Percentiles rank a stretch among this genome's conserved stretches.
phyloP scores from a whole-genome alignment of 2,888 invertebrate genomes.

The Sturmia bella region DNA sequence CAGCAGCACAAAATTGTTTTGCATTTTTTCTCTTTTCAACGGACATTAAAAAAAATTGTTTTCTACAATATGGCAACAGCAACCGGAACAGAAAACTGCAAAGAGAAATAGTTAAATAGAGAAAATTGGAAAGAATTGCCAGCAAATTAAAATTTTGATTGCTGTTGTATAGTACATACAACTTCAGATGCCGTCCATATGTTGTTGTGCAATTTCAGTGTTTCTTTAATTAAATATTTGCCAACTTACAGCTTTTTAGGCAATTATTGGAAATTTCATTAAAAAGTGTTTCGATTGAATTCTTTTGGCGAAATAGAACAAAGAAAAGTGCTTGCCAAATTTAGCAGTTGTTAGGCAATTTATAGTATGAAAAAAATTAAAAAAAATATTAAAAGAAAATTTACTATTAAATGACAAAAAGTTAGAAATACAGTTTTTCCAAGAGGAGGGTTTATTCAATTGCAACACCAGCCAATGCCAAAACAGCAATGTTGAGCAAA shows the following conservation, averaged over 20 bases:
- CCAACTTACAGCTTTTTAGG: not conserved
- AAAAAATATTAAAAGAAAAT: no score
- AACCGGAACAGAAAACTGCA: conserved; percentile 37
- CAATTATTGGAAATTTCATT: conserved; percentile 29
- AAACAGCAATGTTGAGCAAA: no score
- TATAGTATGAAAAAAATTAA: no score
- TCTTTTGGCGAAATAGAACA: not conserved
- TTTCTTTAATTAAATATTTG: conserved; percentile 5
- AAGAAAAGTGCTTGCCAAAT: no score
- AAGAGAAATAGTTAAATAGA: conserved; percentile 20
- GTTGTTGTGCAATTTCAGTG: not conserved
- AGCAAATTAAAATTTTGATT: conserved; percentile 71
- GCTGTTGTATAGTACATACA: conserved; percentile 18
- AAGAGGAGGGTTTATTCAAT: no score
- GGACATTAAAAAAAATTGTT: conserved; percentile 11
- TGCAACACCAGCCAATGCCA: no score
- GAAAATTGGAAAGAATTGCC: conserved; percentile 52
- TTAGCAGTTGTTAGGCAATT: no score
- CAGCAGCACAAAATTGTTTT: conserved; percentile 40
- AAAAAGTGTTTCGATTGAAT: not conserved
- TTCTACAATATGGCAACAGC: conserved; percentile 33
- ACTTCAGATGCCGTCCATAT: conserved; percentile 13
- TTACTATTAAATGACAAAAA: no score
- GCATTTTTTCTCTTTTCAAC: not conserved
- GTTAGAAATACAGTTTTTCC: no score